Evolutionary conservation across 2,113 vertebrate genomes (phyloP).

Genomic region (Setophaga coronata): DNA sequence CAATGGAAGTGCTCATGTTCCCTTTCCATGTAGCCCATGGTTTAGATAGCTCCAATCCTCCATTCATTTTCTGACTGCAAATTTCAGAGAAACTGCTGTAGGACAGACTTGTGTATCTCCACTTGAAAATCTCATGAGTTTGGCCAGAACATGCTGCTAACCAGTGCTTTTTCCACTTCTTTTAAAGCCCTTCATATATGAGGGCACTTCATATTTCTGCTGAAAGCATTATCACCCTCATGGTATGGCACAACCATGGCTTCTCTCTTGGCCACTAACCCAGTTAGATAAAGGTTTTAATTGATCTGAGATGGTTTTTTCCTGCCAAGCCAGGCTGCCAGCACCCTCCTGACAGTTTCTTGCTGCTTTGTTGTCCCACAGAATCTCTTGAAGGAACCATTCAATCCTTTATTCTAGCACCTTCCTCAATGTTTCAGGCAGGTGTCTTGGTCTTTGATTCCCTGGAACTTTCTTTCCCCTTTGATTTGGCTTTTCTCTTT

Average conservation of each 20-base stretch:
- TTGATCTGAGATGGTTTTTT: neutral
- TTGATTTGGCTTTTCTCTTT: neutral
- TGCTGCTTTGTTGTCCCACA: neutral
- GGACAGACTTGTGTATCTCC: neutral
- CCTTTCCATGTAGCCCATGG: neutral
- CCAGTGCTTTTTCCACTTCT: neutral
- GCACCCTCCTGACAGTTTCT: neutral
- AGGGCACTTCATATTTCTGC: neutral
- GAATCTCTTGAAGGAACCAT: neutral
- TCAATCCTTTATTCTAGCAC: neutral
- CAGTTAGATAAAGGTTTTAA: neutral
- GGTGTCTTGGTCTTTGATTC: neutral
- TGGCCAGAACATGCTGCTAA: neutral
- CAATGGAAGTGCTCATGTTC: neutral
- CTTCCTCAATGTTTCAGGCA: neutral
- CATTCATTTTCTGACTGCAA: neutral
- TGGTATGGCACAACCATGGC: neutral
- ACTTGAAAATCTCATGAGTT: neutral
- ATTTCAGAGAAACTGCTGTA: neutral
- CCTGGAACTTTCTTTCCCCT: neutral
- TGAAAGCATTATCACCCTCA: rapidly evolving
- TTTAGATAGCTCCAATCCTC: neutral
- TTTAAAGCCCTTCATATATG: rapidly evolving
- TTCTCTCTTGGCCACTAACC: neutral
- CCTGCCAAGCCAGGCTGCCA: neutral